These are phyloP conservation scores for Pseudococcus jackbeardsleyi DNA, from an alignment of 2,888 invertebrate genomes.

Conservation along the genomic window DNA sequence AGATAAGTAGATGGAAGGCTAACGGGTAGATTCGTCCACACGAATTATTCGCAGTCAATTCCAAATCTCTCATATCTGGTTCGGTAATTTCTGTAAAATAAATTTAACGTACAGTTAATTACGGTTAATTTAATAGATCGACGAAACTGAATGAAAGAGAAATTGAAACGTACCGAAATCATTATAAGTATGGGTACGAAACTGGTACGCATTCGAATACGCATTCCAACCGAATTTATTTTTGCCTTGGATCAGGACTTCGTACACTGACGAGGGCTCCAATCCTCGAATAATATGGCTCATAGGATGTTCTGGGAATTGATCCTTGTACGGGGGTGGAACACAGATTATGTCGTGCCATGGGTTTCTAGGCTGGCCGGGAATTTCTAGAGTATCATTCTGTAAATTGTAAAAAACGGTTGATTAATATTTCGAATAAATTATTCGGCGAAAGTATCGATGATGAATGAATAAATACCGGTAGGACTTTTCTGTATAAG, in stretches of 20 bases:
- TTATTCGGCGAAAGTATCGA: not conserved
- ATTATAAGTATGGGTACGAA: conserved; percentile 73
- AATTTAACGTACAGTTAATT: no score
- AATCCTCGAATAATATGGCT: conserved; percentile 77
- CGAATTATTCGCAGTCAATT: conserved; percentile 44
- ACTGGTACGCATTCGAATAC: conserved; percentile 81
- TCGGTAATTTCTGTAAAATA: conserved; percentile 56
- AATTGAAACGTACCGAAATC: conserved; percentile 31
- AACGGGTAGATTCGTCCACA: not conserved
- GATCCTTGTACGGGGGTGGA: conserved; percentile 69
- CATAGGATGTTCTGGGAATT: conserved; percentile 74
- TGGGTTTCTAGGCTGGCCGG: not conserved
- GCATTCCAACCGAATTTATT: conserved; percentile 83
- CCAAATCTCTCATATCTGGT: conserved; percentile 63
- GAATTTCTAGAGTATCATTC: conserved; percentile 57
- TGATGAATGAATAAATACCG: not conserved
- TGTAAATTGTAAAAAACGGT: not conserved
- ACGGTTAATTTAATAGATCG: no score
- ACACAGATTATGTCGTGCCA: conserved; percentile 68
- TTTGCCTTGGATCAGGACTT: conserved; percentile 81
- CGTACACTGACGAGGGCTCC: conserved; percentile 79
- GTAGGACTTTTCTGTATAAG: conserved; percentile 74
- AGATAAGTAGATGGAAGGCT: not conserved
- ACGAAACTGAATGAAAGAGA: no score
- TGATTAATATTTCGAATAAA: not conserved